phyloP scores from a whole-genome alignment of 2,888 invertebrate species.

The Diabrotica balteata region DNA sequence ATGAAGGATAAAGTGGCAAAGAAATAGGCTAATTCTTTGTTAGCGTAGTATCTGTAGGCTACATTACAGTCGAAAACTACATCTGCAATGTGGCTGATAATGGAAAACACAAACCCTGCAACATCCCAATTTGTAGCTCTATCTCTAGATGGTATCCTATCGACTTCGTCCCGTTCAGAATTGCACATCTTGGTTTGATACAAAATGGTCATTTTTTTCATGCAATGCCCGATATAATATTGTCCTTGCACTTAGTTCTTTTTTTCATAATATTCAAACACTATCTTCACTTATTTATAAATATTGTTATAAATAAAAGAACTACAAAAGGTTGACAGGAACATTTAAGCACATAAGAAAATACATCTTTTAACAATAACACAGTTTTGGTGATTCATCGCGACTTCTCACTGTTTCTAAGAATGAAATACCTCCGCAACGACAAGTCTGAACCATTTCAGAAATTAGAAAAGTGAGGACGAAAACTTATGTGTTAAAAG shows the following conservation, averaged over 20 bases:
- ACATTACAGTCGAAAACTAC: constrained; percentile 74
- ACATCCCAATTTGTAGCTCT: constrained; percentile 69
- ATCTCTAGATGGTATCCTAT: constrained; percentile 68
- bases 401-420: background rate
- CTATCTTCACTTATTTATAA: constrained; percentile 7
- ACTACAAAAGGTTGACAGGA: constrained; percentile 17
- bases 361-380: background rate
- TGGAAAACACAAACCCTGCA: constrained; percentile 70
- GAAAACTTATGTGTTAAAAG: too few relatives aligned
- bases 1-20: constrained; percentile 75
- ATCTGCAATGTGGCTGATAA: constrained; percentile 73
- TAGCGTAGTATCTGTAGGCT: constrained; percentile 68
- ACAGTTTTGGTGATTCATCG: constrained; percentile 5
- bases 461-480: too few relatives aligned
- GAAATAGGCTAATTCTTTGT: constrained; percentile 67
- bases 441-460: background rate
- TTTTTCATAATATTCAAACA: constrained; percentile 13
- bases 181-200: constrained; percentile 54
- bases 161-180: constrained; percentile 63
- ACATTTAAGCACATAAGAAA: constrained; percentile 8
- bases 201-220: constrained; percentile 46
- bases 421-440: background rate
- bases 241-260: constrained; percentile 4
- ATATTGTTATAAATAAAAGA: constrained; percentile 12
- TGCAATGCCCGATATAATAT: background rate